Evolutionary conservation across 2,888 invertebrate species (phyloP).

Genomic region (Tanypteryx hageni): DNA sequence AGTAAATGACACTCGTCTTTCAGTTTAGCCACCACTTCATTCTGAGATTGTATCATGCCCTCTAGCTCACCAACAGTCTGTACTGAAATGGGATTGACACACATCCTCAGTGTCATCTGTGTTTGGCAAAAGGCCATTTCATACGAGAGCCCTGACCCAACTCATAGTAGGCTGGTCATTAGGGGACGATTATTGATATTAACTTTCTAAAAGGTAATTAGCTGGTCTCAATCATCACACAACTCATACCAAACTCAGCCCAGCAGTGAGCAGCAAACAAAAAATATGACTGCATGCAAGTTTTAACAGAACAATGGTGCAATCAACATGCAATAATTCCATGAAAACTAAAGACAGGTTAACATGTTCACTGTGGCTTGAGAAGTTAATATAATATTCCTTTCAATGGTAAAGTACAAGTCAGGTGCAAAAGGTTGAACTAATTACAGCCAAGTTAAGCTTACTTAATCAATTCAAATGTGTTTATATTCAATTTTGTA

Average conservation of each 20-base stretch:
- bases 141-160: constrained; percentile 6
- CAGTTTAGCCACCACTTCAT: constrained; percentile 94
- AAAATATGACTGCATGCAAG: neutral
- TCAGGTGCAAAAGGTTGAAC: no score
- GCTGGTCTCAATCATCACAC: neutral
- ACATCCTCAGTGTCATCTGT: constrained; percentile 40
- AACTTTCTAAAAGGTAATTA: no score
- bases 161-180: neutral
- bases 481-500: no score
- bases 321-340: neutral
- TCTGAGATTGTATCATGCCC: constrained; percentile 93
- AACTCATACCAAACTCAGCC: neutral
- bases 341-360: neutral
- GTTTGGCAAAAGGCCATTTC: neutral
- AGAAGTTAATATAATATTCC: no score
- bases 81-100: constrained; percentile 79
- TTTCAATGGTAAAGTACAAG: no score
- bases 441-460: no score
- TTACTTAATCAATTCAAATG: no score
- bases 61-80: constrained; percentile 93
- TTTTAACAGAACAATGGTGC: neutral
- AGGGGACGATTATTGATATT: no score
- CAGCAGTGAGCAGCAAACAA: neutral
- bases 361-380: neutral
- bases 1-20: constrained; percentile 92